Base-by-base conservation (phyloP, 2,797 vertebrate genomes). In the Megalops cyprinoides region DNA sequence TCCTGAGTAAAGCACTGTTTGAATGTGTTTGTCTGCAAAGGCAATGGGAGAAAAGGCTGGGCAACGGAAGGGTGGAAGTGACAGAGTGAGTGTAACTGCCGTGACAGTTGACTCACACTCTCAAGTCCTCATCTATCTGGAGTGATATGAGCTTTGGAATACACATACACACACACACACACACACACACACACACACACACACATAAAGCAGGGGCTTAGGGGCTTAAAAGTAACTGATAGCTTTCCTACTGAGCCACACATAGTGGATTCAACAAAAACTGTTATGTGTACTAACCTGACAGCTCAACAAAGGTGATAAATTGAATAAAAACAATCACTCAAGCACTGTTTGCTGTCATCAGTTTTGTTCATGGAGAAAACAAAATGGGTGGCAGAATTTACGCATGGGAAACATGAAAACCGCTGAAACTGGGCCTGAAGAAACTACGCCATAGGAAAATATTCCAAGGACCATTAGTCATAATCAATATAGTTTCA, bases 401-500 rank as follows among this genome's bases (percentile, higher is more conserved):
- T 76, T 34, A 76, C 34, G n/a, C 44, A 81, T 3, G 34, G 65
- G 58, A 58, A 77, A 46, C 42, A 25, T 23, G 39, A 53, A 76
- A 77, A 77, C 18, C n/a, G 48, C 0, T 44, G 23, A 78, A 62
- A 56, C 25, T 31, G 74, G 53, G 42, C 37, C 69, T 74, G 42
- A 6, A 31, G 10, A 44, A 80, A 75, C 60, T 62, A 60, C 75
- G 28, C 9, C 73, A 75, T 28, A 14, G 25, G 28, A 75, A 3
- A 10, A 31, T 34, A 71, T 65, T 23, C 74, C 74, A 51, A 37
- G 55, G 62, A 71, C 78, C 46, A 85, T 82, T 81, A 79, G 73
- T 84, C 84, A 84, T 85, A 78, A 80, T 87, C 76, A 78, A 62
- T 77, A 83, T 82, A 76, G 71, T 79, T 53, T 79, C 34, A 62